Evolutionary conservation across 2,797 vertebrate genomes (phyloP).

Genomic region (Cichlasoma orientale): DNA sequence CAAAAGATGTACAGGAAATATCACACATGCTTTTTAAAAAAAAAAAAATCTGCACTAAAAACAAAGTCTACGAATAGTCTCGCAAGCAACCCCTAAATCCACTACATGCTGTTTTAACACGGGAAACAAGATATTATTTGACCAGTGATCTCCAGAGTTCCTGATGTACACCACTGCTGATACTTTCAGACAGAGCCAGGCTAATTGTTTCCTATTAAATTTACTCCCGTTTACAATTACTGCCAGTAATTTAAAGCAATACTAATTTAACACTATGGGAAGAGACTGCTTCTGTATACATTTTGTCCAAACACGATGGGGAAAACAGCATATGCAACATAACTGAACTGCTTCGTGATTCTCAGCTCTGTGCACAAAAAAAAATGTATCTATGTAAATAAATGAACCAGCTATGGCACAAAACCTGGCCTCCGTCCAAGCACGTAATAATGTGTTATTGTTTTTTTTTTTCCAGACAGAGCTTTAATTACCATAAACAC

Average conservation of each 20-base stretch:
- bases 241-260: not conserved
- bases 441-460: constrained; percentile 18
- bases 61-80: not conserved
- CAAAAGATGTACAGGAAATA: not conserved
- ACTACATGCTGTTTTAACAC: not conserved
- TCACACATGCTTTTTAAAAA: not conserved
- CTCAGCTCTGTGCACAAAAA: not conserved
- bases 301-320: not conserved
- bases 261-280: too few relatives aligned
- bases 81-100: not conserved
- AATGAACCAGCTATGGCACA: constrained; percentile 22
- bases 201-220: not conserved
- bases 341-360: not conserved
- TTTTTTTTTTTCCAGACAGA: constrained; percentile 12
- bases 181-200: not conserved
- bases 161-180: not conserved
- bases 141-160: not conserved
- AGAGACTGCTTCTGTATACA: not conserved
- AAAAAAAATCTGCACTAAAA: too few relatives aligned
- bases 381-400: constrained; percentile 7
- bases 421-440: constrained; percentile 20
- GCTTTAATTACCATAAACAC: constrained; percentile 46
- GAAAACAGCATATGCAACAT: not conserved
- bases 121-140: not conserved
- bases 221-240: not conserved